Evolutionary conservation across 2,888 invertebrate species (phyloP).

Genomic region (Apodemia zela): DNA sequence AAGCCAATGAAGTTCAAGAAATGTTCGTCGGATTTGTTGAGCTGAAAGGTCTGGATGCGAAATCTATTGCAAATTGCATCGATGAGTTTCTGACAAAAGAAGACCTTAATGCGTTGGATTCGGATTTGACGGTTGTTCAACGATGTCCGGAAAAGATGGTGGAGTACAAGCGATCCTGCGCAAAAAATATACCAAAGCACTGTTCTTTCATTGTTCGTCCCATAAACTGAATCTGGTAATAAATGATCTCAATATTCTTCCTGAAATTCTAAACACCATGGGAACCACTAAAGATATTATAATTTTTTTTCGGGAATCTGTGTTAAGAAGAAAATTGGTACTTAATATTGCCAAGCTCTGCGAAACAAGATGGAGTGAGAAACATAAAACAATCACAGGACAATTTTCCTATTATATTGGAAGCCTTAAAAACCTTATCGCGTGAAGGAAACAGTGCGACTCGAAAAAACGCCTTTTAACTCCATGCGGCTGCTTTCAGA

Average conservation of each 20-base stretch:
- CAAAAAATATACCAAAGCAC: conserved; percentile 26
- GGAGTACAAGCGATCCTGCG: conserved; percentile 24
- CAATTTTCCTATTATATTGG: conserved; percentile 31
- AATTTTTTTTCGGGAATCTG: conserved; percentile 33
- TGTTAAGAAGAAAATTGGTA: conserved; percentile 37
- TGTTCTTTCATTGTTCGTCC: conserved; percentile 27
- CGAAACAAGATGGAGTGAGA: conserved; percentile 31
- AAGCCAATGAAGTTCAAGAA: conserved; percentile 27
- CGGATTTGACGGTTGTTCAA: conserved; percentile 29
- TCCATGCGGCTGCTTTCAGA: conserved; percentile 31
- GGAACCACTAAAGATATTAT: conserved; percentile 30
- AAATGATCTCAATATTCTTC: conserved; percentile 28
- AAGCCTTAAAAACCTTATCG: background rate
- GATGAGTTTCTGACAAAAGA: conserved; percentile 19
- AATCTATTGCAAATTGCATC: conserved; percentile 29
- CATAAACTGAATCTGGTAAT: conserved; percentile 27
- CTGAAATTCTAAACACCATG: conserved; percentile 32
- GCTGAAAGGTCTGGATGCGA: conserved; percentile 31
- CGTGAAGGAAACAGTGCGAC: conserved; percentile 15
- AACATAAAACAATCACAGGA: conserved; percentile 31
- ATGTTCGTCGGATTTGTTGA: conserved; percentile 27
- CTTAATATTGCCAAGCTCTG: conserved; percentile 34
- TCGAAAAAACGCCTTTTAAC: conserved; percentile 36
- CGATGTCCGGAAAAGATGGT: conserved; percentile 30
- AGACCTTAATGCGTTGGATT: conserved; percentile 17